Base-by-base conservation (phyloP, 2,113 vertebrate species). In the Pterocles orientalis region DNA sequence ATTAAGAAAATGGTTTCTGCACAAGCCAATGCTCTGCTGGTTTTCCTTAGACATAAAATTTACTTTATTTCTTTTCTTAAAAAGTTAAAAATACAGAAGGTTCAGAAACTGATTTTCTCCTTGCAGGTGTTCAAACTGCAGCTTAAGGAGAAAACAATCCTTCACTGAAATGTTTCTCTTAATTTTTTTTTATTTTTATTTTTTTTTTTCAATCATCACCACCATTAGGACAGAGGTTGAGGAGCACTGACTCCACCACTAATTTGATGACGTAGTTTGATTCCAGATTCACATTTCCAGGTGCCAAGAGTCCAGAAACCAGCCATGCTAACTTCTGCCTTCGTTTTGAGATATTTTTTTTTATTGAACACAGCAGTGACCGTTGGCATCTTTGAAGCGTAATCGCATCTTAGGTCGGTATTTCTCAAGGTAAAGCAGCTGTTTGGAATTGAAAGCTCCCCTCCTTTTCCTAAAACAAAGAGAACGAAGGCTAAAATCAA, bases 391-490 rank as follows among this genome's bases (percentile, higher is more conserved):
- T 98, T 99, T 99, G 98, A 99, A 99, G 97, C 99, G 98, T 97
- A 99, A 98, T 94, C 99, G 98, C 99, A 99, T 99, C 98, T 99
- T 99, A 96, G 99, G 98, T 95, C 99, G 98, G 98, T 99, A 99
- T 98, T 99, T 99, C 98, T 99, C 99, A 98, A 99, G 99, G 97
- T 99, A 99, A 98, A 99, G 99, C 98, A 99, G 99, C 98, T 99
- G 99, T 98, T 99, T 99, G 98, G 99, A 99, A 98, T 99, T 99
- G 98, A 99, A 99, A 93, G 99, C 99, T 98, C 99, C 99, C 97
- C 99, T 99, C 98, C 99, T 99, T 98, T 99, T 99, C 98, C 99
- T 99, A 85, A 97, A 98, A 91, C 41, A 91, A 88, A 93, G 41
- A 93, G 28, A 97, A 97, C 0, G 91, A 94, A 64, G 50, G 79